phyloP scores from a whole-genome alignment of 2,888 invertebrate genomes.

The Megalurothrips usitatus region DNA sequence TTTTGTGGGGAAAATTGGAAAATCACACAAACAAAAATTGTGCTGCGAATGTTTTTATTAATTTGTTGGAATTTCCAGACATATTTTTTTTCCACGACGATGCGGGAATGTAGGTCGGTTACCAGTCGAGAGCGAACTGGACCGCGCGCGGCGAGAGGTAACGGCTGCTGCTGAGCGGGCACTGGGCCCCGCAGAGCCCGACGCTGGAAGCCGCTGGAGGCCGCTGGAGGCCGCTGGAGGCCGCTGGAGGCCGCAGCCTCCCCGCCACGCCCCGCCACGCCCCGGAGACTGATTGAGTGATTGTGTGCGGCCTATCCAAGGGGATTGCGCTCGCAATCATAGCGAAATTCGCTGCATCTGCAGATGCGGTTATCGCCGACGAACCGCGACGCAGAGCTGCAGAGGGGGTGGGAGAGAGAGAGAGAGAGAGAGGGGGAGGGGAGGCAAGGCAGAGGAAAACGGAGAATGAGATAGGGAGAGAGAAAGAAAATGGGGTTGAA shows the following conservation, averaged over 20 bases:
- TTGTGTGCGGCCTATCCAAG: constrained; percentile 3
- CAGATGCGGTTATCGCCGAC: not conserved
- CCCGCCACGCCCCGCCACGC: not conserved
- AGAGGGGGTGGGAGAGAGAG: not conserved
- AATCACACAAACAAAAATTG: too few species aligned
- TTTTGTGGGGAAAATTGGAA: too few species aligned
- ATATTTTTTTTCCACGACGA: too few species aligned
- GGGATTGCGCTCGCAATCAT: not conserved
- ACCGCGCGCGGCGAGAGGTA: too few species aligned
- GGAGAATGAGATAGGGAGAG: not conserved
- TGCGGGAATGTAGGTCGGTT: too few species aligned
- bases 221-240: not conserved
- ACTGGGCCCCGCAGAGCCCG: too few species aligned
- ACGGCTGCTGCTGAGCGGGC: too few species aligned
- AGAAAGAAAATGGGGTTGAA: not conserved
- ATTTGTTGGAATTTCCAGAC: too few species aligned
- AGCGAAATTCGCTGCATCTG: constrained; percentile 19
- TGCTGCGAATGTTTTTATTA: too few species aligned
- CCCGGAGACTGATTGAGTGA: not conserved
- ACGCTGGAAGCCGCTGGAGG: not conserved
- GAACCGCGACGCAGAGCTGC: not conserved
- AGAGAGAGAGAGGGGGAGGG: not conserved
- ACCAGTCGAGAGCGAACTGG: too few species aligned
- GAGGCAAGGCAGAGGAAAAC: not conserved
- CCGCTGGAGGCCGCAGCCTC: not conserved